These are phyloP conservation scores for Myotis myotis DNA, from an alignment of 2,797 vertebrate genomes.

Conservation along the genomic window DNA sequence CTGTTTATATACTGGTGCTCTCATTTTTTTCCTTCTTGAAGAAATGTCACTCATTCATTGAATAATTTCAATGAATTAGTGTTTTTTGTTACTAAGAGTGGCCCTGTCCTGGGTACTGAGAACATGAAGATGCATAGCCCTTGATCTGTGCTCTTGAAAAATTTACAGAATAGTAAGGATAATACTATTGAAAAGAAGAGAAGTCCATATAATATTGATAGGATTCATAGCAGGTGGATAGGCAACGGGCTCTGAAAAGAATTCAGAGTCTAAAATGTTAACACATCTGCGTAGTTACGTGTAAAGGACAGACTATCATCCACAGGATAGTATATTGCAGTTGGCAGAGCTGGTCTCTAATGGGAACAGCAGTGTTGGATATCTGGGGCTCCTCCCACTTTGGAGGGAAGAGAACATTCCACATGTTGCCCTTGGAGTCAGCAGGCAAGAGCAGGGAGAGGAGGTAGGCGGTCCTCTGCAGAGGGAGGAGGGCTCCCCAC, in stretches of 20 bases:
- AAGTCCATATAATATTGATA: background rate
- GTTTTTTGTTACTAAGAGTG: background rate
- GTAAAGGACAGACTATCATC: background rate
- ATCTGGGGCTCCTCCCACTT: background rate
- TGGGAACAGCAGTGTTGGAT: background rate
- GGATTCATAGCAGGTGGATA: background rate
- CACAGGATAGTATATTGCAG: background rate
- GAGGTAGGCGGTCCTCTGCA: background rate
- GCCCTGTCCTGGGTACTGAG: background rate
- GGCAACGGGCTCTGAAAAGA: background rate
- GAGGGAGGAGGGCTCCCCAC: background rate
- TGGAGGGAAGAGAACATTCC: background rate
- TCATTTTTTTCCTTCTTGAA: background rate
- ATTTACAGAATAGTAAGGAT: background rate
- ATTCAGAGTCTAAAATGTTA: background rate
- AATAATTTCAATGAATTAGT: background rate
- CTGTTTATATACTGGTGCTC: background rate
- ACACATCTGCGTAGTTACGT: background rate
- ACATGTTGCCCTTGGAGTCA: background rate
- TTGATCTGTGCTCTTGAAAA: constrained; percentile 29
- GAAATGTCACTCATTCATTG: background rate
- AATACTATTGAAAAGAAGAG: background rate
- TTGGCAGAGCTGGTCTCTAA: background rate
- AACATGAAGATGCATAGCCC: background rate
- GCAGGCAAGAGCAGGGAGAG: background rate